A percentile compares a stretch with the other conserved stretches of the same genome.
Evolutionary conservation across 2,888 invertebrate species (phyloP).

Genomic region (Melinaea menophilus): DNA sequence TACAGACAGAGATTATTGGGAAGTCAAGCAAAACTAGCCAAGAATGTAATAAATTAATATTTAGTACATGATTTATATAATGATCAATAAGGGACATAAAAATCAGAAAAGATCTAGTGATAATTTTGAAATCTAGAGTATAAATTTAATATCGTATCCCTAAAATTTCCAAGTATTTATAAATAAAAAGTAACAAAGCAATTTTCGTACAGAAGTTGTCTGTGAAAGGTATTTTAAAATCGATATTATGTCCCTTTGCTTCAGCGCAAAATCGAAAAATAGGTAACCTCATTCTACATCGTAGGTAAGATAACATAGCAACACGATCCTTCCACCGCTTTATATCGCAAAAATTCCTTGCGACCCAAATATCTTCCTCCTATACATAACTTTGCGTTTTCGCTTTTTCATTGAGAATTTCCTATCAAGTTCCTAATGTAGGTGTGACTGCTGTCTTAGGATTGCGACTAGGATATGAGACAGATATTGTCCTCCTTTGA

Average conservation of each 20-base stretch:
- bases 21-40: too few relatives aligned
- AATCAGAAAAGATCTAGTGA: too few relatives aligned
- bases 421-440: conserved; percentile 6
- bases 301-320: conserved; percentile 5
- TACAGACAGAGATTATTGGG: too few relatives aligned
- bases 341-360: conserved; percentile 18
- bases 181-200: too few relatives aligned
- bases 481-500: neutral
- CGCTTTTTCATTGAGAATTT: conserved; percentile 6
- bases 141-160: too few relatives aligned
- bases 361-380: conserved; percentile 35
- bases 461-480: neutral
- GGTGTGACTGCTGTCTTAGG: conserved; percentile 3
- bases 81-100: too few relatives aligned
- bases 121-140: too few relatives aligned
- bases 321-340: conserved; percentile 7
- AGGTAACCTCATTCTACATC: neutral
- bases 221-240: too few relatives aligned
- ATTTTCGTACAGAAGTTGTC: too few relatives aligned
- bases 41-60: too few relatives aligned
- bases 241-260: neutral
- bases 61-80: too few relatives aligned
- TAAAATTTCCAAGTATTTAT: too few relatives aligned
- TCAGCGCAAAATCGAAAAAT: conserved; percentile 1
- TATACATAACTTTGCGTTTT: conserved; percentile 3